Percentiles rank a stretch among this genome's conserved stretches.
These are phyloP conservation scores for Drosophila maculinotata DNA, from an alignment of 2,888 invertebrate genomes.

Conservation along the genomic window DNA sequence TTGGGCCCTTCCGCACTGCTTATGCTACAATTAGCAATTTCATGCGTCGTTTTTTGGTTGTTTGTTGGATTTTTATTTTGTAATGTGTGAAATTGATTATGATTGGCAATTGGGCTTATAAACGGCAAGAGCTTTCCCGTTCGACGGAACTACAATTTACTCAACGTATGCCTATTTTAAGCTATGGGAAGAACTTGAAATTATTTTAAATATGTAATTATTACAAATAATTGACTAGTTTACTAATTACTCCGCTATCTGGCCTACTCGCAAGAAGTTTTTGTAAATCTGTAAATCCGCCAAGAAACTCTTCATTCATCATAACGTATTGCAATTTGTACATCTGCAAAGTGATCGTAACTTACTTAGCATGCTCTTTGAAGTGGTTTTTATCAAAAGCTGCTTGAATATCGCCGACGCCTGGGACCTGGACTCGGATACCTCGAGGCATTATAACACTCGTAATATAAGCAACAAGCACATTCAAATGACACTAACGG, in stretches of 20 bases:
- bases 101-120: slow-evolving; percentile 66
- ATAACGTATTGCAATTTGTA: slow-evolving; percentile 42
- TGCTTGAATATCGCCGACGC: slow-evolving; percentile 33
- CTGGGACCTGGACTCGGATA: slow-evolving; percentile 18
- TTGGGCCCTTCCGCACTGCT: slow-evolving; percentile 66
- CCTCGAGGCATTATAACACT: slow-evolving; percentile 50
- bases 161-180: slow-evolving; percentile 1
- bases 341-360: slow-evolving; percentile 34
- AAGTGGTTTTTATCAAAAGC: slow-evolving; percentile 53
- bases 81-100: slow-evolving; percentile 78
- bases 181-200: slow-evolving; percentile 35
- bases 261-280: slow-evolving; percentile 10
- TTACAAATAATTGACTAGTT: too few species aligned
- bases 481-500: slow-evolving; percentile 80
- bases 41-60: slow-evolving; percentile 61
- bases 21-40: slow-evolving; percentile 74
- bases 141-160: slow-evolving; percentile 8
- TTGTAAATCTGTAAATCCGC: slow-evolving; percentile 1
- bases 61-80: slow-evolving; percentile 41
- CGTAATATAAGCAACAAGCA: slow-evolving; percentile 58
- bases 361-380: slow-evolving; percentile 40
- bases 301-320: slow-evolving; percentile 18
- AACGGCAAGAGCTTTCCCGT: slow-evolving; percentile 52
- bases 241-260: too few species aligned
- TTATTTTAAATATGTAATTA: slow-evolving; percentile 28